Evolutionary conservation across 2,113 vertebrate species (phyloP).

Genomic region (Poicephalus meyeri): DNA sequence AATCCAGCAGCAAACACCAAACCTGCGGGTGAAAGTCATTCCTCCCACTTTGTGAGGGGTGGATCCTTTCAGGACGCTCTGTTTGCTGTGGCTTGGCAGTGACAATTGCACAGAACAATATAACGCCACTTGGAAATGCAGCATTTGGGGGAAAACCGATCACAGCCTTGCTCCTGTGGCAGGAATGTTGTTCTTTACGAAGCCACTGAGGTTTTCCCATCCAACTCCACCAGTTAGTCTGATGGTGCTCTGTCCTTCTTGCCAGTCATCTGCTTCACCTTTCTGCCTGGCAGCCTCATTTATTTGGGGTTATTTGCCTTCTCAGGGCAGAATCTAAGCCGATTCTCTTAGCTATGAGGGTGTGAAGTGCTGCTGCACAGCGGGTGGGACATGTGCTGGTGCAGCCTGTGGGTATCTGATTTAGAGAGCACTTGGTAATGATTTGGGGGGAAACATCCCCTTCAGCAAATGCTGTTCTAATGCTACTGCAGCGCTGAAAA

Average conservation of each 20-base stretch:
- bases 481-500: background rate
- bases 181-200: background rate
- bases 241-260: background rate
- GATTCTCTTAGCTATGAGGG: background rate
- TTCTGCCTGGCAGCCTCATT: background rate
- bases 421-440: background rate
- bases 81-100: background rate
- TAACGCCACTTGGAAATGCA: background rate
- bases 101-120: background rate
- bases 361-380: background rate
- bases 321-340: background rate
- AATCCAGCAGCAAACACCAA: background rate
- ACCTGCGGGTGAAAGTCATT: background rate
- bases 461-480: background rate
- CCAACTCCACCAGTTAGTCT: background rate
- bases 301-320: background rate
- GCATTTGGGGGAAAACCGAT: background rate
- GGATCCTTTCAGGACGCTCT: background rate
- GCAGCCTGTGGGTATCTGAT: background rate
- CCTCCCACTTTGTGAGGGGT: background rate
- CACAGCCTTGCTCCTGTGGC: background rate
- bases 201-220: background rate
- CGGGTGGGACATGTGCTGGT: fast-evolving
- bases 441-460: background rate
- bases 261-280: background rate